Evolutionary conservation across 2,888 invertebrate genomes (phyloP), one percentile per base, ranked within the genome.

Genomic region (Microplitis manilae): DNA sequence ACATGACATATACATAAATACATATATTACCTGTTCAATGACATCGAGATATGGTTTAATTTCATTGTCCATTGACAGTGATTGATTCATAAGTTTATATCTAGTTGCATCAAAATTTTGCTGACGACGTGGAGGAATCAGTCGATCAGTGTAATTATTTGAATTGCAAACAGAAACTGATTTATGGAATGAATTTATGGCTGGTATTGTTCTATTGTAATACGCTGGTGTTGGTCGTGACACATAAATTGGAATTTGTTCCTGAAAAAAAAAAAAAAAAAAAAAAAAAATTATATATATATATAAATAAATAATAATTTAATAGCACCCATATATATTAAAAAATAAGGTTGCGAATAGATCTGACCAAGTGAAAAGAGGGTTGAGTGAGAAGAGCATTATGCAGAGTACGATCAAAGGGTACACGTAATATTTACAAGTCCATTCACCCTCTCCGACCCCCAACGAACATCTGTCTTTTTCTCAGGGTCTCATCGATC

Each of bases 401-500:
- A 86, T 86, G 84, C 84, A 84, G 64, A 80, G 79, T 17, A 77
- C 81, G 79, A 20, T 61, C 68, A 78, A 81, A 82, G 85, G 83
- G 79, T 83, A 81, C 81, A 30, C 50, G 79, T 81, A 82, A 85
- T 86, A 85, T 86, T 85, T 85, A 85, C 83, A 73, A 81, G 9
- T 8, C 82, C 74, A 78, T 59, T 79, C 76, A 79, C 80, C 68
- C 73, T 76, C 78, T 82, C 73, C 67, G 83, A 85, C 87, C 85
- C 84, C 86, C 86, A 84, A 81, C 82, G 84, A 86, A 85, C 86
- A 87, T 85, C 87, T 87, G 87, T 85, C 81, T 81, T 76, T 65
- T 67, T 65, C 68, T 65, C 13, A 13, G 50, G 50, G 50, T 50
- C 50, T 50, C 50, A 50, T 50, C 50, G 50, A 50, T 50, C 8